These are phyloP conservation scores for Julus scanicus DNA, from an alignment of 2,888 invertebrate species.

Conservation along the genomic window DNA sequence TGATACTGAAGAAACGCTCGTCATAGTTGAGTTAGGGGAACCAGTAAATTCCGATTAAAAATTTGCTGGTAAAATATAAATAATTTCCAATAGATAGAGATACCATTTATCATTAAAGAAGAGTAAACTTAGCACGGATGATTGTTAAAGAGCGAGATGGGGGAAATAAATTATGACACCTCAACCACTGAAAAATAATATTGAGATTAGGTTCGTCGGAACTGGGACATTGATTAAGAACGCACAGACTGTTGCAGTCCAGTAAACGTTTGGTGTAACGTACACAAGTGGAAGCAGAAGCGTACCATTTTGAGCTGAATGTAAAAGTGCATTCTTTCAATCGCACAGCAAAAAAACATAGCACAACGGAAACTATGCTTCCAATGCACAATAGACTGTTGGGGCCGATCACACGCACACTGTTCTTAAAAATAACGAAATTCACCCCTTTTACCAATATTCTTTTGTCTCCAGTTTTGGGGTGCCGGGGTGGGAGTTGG, in stretches of 20 bases:
- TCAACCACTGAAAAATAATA: not conserved
- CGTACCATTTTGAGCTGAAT: not conserved
- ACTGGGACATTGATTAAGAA: constrained; percentile 20
- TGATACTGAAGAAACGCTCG: not conserved
- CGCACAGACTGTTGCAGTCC: constrained; percentile 38
- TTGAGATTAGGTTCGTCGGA: not conserved
- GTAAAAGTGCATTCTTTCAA: not conserved
- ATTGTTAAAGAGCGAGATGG: not conserved
- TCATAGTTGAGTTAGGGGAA: not conserved
- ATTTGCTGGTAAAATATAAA: not conserved
- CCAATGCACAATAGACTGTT: constrained; percentile 60
- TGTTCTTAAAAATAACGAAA: constrained; percentile 84
- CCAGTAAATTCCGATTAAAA: not conserved
- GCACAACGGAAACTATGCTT: not conserved
- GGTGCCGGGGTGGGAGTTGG: constrained; percentile 71
- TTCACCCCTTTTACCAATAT: constrained; percentile 93
- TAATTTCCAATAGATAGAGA: not conserved
- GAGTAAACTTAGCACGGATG: not conserved
- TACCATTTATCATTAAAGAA: constrained; percentile 13
- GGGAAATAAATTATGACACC: constrained; percentile 21
- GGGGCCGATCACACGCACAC: not conserved
- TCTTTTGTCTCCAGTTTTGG: constrained; percentile 80
- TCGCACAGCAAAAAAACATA: constrained; percentile 9
- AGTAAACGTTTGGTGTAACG: constrained; percentile 34
- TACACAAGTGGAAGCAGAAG: not conserved